Evolutionary conservation across 2,888 invertebrate species (phyloP).

Genomic region (Acanthosoma haemorrhoidale): DNA sequence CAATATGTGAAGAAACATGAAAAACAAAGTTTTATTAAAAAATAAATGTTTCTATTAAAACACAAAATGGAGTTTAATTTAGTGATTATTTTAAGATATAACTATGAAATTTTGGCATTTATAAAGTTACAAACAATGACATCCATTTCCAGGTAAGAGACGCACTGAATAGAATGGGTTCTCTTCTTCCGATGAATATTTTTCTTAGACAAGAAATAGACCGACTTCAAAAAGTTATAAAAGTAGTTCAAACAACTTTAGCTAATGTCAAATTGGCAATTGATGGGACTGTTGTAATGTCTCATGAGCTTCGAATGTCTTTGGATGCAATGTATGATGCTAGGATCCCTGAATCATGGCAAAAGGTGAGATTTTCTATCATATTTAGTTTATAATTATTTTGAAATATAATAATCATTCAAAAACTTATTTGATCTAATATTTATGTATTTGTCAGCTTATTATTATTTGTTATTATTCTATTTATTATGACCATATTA

Average conservation of each 20-base stretch:
- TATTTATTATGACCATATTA: too few relatives aligned
- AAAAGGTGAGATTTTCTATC: slow-evolving; percentile 58
- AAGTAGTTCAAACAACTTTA: slow-evolving; percentile 62
- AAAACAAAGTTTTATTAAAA: too few relatives aligned
- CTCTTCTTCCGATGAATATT: slow-evolving; percentile 91
- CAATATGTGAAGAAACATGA: too few relatives aligned
- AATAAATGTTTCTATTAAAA: too few relatives aligned
- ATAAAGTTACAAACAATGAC: neutral
- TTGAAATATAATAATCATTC: too few relatives aligned
- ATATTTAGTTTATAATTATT: neutral
- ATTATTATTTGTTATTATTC: too few relatives aligned
- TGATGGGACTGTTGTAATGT: slow-evolving; percentile 96
- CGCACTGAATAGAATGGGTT: slow-evolving; percentile 83
- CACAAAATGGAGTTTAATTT: too few relatives aligned
- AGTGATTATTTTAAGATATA: too few relatives aligned
- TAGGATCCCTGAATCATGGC: slow-evolving; percentile 85
- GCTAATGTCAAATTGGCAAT: slow-evolving; percentile 89
- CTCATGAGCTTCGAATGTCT: slow-evolving; percentile 77
- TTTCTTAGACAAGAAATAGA: slow-evolving; percentile 71
- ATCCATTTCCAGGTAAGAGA: slow-evolving; percentile 59
- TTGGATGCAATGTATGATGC: slow-evolving; percentile 96
- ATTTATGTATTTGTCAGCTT: too few relatives aligned
- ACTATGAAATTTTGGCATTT: too few relatives aligned
- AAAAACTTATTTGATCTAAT: too few relatives aligned
- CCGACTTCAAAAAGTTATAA: slow-evolving; percentile 82